Percentiles rank a stretch among this genome's conserved stretches.
Conservation (phyloP, 2,113 vertebrate species). For the Oreochromis niloticus region DNA sequence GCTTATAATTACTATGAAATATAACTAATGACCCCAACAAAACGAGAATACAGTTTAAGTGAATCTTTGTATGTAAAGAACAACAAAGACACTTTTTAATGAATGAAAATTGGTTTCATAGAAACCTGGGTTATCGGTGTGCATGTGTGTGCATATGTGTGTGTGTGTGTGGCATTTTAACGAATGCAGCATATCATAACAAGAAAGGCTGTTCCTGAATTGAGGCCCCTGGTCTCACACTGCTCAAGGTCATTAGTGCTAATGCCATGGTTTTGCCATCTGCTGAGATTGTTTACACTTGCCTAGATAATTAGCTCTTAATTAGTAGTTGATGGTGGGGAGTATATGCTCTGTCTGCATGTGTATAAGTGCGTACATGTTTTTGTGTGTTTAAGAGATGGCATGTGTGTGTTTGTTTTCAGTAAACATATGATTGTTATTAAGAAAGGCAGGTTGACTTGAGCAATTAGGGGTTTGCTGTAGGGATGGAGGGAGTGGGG, state of each 20-base stretch:
- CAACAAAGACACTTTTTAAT: background rate
- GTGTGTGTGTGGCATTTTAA: slow-evolving; percentile 27
- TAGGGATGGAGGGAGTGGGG: background rate
- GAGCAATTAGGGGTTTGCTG: slow-evolving; percentile 68
- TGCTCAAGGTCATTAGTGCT: slow-evolving; percentile 80
- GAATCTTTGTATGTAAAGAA: background rate
- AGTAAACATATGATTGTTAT: slow-evolving; percentile 45
- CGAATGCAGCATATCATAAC: slow-evolving; percentile 50
- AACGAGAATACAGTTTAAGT: background rate
- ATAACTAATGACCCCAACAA: background rate
- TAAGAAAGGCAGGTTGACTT: slow-evolving; percentile 12
- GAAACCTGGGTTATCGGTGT: background rate
- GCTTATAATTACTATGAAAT: background rate
- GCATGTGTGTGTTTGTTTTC: background rate
- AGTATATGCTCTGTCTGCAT: slow-evolving; percentile 25
- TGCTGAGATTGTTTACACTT: slow-evolving; percentile 88
- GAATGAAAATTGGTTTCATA: background rate
- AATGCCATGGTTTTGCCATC: slow-evolving; percentile 78
- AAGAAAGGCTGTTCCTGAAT: slow-evolving; percentile 52
- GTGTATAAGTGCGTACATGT: background rate
- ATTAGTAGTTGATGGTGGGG: slow-evolving; percentile 81
- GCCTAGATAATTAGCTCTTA: slow-evolving; percentile 87
- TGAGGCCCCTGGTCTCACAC: slow-evolving; percentile 40
- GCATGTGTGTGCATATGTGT: background rate
- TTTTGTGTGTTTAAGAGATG: slow-evolving; percentile 35